Conservation (phyloP, 1,140 invertebrate species). For the Drosophila melanica region DNA sequence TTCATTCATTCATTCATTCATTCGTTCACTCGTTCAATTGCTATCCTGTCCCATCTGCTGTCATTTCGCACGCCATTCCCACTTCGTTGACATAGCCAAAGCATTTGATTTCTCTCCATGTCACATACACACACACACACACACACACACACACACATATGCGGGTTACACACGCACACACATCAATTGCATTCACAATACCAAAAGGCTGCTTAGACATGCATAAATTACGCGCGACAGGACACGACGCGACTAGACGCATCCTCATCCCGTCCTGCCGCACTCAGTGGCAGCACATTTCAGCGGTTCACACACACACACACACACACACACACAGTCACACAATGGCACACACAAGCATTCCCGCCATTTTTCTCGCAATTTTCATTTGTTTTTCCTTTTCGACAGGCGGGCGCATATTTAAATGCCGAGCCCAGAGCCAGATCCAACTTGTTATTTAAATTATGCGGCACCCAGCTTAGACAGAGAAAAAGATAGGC, state of each 20-base stretch:
- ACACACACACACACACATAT: background rate
- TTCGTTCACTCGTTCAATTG: slow-evolving; percentile 16
- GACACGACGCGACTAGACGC: slow-evolving; percentile 23
- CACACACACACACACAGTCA: slow-evolving; percentile 35
- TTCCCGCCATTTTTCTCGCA: slow-evolving; percentile 25
- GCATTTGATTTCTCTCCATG: slow-evolving; percentile 40
- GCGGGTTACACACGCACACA: background rate
- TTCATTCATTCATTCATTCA: slow-evolving; percentile 1
- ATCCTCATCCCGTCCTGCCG: slow-evolving; percentile 9
- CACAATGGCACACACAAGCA: slow-evolving; percentile 15
- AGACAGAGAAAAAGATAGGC: background rate
- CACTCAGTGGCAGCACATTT: slow-evolving; percentile 36
- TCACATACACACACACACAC: slow-evolving; percentile 9
- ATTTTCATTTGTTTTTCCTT: slow-evolving; percentile 46
- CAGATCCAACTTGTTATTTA: slow-evolving; percentile 45
- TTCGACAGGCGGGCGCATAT: slow-evolving; percentile 41
- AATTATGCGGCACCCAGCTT: slow-evolving; percentile 33
- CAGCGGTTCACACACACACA: slow-evolving; percentile 33
- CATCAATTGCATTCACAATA: slow-evolving; percentile 16
- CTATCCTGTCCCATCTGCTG: slow-evolving; percentile 2
- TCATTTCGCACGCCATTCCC: slow-evolving; percentile 13
- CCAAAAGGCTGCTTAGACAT: slow-evolving; percentile 58
- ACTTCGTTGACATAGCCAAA: slow-evolving; percentile 6
- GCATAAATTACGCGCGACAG: slow-evolving; percentile 60
- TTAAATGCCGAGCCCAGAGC: slow-evolving; percentile 29